Conservation (phyloP, 2,888 invertebrate genomes). For the Spatulosminthurus flaviceps region DNA sequence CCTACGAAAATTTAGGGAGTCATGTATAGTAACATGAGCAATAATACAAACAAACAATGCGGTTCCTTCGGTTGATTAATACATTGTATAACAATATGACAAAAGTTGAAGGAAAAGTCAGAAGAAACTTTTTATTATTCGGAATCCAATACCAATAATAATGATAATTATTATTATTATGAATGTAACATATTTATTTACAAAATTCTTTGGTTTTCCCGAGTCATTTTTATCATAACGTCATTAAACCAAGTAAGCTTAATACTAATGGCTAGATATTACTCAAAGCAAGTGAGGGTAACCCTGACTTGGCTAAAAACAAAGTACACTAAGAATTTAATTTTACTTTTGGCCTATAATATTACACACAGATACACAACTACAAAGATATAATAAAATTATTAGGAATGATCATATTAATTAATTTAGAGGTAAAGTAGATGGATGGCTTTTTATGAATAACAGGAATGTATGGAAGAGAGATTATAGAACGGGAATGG, state of each 20-base stretch:
- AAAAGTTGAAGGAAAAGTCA: too few species aligned
- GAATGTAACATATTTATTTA: background rate
- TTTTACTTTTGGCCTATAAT: background rate
- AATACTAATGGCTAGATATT: conserved; percentile 15
- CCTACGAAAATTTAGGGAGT: too few species aligned
- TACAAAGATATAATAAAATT: background rate
- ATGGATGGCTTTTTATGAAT: too few species aligned
- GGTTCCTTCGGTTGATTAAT: too few species aligned
- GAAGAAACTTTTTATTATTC: too few species aligned
- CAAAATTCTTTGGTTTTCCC: background rate
- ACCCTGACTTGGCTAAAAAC: background rate
- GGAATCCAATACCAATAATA: too few species aligned
- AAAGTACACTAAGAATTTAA: background rate
- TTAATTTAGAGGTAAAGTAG: background rate
- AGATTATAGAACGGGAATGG: too few species aligned
- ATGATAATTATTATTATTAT: background rate
- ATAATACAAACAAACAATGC: too few species aligned
- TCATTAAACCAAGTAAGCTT: background rate
- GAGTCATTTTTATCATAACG: background rate
- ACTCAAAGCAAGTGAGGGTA: conserved; percentile 19
- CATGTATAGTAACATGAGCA: too few species aligned
- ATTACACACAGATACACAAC: background rate
- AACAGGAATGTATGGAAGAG: too few species aligned
- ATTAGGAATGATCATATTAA: background rate
- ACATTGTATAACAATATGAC: too few species aligned